Evolutionary conservation across 2,113 vertebrate genomes (phyloP).

Genomic region (Pardalotus punctatus): DNA sequence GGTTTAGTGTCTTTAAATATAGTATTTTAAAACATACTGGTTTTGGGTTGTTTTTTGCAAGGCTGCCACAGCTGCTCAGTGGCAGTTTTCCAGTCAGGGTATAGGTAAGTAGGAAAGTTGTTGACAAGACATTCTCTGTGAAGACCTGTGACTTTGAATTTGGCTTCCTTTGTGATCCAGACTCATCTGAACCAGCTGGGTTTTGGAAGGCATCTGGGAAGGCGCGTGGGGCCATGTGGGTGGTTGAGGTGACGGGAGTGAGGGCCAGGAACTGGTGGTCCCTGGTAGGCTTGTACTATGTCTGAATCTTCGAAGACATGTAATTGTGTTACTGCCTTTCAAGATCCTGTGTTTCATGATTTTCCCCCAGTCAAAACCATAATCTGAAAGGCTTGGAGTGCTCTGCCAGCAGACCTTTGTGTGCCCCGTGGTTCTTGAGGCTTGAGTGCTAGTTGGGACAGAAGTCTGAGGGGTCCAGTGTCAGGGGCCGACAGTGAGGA

Average conservation of each 20-base stretch:
- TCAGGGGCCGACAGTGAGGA: not conserved
- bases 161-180: not conserved
- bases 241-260: not conserved
- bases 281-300: accelerated
- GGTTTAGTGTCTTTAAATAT: not conserved
- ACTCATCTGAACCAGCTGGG: not conserved
- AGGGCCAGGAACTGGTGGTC: not conserved
- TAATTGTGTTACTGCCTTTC: not conserved
- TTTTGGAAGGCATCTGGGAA: not conserved
- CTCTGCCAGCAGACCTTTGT: not conserved
- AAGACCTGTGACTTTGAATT: not conserved
- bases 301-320: not conserved
- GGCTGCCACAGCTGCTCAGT: not conserved
- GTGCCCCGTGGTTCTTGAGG: not conserved
- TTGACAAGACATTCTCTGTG: not conserved
- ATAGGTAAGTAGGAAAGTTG: not conserved
- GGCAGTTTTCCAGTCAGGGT: not conserved
- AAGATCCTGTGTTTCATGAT: not conserved
- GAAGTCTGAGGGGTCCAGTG: not conserved
- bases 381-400: not conserved
- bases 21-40: not conserved
- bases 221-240: accelerated
- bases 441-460: not conserved
- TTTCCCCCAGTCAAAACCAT: not conserved
- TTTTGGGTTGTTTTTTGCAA: not conserved